Percentiles rank a stretch among this genome's conserved stretches.
These are phyloP conservation scores for Anhinga anhinga DNA, from an alignment of 2,113 vertebrate species.

Conservation along the genomic window DNA sequence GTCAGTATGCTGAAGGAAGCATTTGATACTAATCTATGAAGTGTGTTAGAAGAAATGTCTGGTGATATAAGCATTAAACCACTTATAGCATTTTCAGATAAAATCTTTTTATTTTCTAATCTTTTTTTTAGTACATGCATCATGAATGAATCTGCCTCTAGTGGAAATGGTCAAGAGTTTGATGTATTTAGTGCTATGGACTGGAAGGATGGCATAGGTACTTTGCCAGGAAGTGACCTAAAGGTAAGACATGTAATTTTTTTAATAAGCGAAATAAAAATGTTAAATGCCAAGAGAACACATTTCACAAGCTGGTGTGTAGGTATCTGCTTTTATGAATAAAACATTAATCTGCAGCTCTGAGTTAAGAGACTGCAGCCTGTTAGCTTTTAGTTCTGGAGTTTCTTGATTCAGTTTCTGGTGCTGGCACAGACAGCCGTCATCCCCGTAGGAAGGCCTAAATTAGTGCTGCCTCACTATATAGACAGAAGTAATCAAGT, in stretches of 20 bases:
- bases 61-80: not conserved
- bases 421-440: not conserved
- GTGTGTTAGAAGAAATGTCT: not conserved
- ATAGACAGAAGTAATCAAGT: constrained; percentile 29
- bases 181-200: constrained; percentile 96
- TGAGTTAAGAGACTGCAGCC: constrained; percentile 29
- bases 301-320: constrained; percentile 1
- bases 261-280: constrained; percentile 23
- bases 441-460: not conserved
- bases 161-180: constrained; percentile 84
- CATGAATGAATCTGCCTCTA: constrained; percentile 81
- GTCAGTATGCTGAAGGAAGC: not conserved
- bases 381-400: constrained; percentile 33
- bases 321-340: constrained; percentile 35
- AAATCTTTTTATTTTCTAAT: not conserved
- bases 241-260: constrained; percentile 74
- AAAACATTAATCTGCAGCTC: constrained; percentile 14
- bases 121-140: constrained; percentile 49
- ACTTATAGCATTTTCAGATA: not conserved
- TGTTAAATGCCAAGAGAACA: constrained; percentile 43
- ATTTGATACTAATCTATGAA: not conserved
- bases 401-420: constrained; percentile 22
- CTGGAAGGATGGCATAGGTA: constrained; percentile 97
- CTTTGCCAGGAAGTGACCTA: constrained; percentile 93
- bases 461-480: constrained; percentile 39